Percentiles rank a stretch among this genome's conserved stretches.
Evolutionary conservation across 2,888 invertebrate species (phyloP).

Genomic region (Aleiodes leptofemur): DNA sequence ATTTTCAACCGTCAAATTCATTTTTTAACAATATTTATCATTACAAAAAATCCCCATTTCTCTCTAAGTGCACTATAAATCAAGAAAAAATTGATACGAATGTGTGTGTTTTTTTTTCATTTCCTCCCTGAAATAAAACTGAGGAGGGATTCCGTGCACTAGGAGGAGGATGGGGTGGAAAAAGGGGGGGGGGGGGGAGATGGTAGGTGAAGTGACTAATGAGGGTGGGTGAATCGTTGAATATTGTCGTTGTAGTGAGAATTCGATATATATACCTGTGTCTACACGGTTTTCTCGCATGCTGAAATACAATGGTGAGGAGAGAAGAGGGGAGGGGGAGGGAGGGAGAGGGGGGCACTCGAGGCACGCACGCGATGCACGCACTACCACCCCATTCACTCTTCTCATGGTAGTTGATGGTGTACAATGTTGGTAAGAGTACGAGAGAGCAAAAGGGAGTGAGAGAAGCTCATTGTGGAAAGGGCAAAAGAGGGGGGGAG

Average conservation of each 20-base stretch:
- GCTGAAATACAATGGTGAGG: not conserved
- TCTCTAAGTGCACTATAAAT: too few relatives aligned
- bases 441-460: too few relatives aligned
- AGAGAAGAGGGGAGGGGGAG: not conserved
- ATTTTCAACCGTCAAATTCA: too few relatives aligned
- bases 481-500: too few relatives aligned
- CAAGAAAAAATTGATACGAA: too few relatives aligned
- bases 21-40: too few relatives aligned
- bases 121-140: constrained; percentile 2
- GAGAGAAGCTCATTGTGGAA: too few relatives aligned
- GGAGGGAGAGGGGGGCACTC: not conserved
- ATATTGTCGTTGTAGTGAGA: constrained; percentile 32
- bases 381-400: constrained; percentile 24
- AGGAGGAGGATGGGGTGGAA: not conserved
- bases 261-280: constrained; percentile 20
- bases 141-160: not conserved
- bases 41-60: too few relatives aligned
- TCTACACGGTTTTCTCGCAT: constrained; percentile 22
- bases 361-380: constrained; percentile 35
- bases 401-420: constrained; percentile 13
- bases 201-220: constrained; percentile 31
- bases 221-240: constrained; percentile 31
- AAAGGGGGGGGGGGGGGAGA: not conserved
- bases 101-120: not conserved
- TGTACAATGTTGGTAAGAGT: too few relatives aligned